Base-by-base conservation (phyloP, 2,113 vertebrate genomes). In the Neopipo cinnamomea region DNA sequence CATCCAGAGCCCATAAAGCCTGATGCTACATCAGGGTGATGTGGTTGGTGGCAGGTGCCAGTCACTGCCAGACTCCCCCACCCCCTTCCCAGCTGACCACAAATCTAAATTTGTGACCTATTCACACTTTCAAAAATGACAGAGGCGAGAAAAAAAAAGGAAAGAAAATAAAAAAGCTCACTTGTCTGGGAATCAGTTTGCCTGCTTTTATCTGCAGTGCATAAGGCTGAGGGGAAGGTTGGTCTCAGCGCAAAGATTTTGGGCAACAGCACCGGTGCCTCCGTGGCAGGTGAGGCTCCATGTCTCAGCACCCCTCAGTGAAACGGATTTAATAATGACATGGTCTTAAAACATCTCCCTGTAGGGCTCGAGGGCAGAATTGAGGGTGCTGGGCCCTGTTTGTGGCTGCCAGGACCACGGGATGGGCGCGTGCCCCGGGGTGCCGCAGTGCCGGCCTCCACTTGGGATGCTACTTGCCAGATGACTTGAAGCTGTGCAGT, bases 1-100 rank as follows among this genome's bases (percentile, higher is more conserved):
- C 95, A 89, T 92, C 94, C 79, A 84, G 39, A 84, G 39, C 27
- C 55, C 79, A 9, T 35, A 78, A 71, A 53, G 12, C 84, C 62
- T 75, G 95, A 95, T 97, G 91, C 85, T 84, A 77, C 92, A 63
- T 55, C 89, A 73, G 74, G 87, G n/a, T 1, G 58, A 41, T 13
- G 66, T 33, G 63, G 20, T 15, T 59, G 73, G 94, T 82, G 90
- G 91, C 96, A 97, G 73, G 74, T 90, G 95, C 89, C 94, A 86
- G 80, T 91, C 91, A 68, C 79, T 55, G 49, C 71, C 42, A 49
- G 61, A 5, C 50, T 74, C 92, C 70, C 53, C n/a, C 47, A 50
- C 41, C 55, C 33, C 74, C 55, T 58, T 39, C 41, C 33, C 72
- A 49, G 83, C 56, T 68, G 47, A 13, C 30, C 61, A 39, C 68